Base-by-base conservation (phyloP, 2,888 invertebrate species). In the Catocala fraxini region DNA sequence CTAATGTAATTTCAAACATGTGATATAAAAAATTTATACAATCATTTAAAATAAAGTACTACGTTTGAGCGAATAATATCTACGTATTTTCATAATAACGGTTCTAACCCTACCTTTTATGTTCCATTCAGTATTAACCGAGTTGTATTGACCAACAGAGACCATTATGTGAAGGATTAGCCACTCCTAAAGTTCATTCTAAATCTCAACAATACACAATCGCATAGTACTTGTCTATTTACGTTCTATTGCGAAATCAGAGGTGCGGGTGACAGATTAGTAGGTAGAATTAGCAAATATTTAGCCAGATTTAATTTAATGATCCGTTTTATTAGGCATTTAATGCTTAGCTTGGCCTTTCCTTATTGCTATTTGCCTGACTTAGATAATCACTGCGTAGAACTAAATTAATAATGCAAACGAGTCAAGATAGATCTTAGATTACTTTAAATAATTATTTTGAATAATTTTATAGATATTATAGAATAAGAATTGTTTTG, bases 111-210 rank as follows among this genome's bases (percentile, higher is more conserved):
- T 34, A 48, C 51, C 59, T 59, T 68, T 69, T 69, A 55, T 67
- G 48, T 46, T 4, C 58, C 56, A 62, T 76, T 76, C 52, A 70
- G 48, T 56, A 63, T 56, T 62, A 75, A 76, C 51, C 65, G 60
- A 64, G 43, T 35, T 54, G 61, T 59, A 71, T 59, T 65, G 49
- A 64, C 66, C 65, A 69, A 74, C 69, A 55, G 56, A 56, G 59
- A 63, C 61, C 55, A 73, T 73, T 76, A 66, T 75, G 63, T 63
- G 54, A 63, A 67, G 77, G 77, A 71, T 76, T 68, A 71, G 56
- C 77, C 77, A 59, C 79, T 71, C 77, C 77, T 78, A 56, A 59
- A 51, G 51, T 72, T 74, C 63, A 76, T 74, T 78, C 59, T 52
- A 68, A 53, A 46, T 51, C 49, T 42, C 52, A 52, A 76, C 78